These are phyloP conservation scores for Thereva nobilitata DNA, from an alignment of 2,888 invertebrate genomes.

Conservation along the genomic window DNA sequence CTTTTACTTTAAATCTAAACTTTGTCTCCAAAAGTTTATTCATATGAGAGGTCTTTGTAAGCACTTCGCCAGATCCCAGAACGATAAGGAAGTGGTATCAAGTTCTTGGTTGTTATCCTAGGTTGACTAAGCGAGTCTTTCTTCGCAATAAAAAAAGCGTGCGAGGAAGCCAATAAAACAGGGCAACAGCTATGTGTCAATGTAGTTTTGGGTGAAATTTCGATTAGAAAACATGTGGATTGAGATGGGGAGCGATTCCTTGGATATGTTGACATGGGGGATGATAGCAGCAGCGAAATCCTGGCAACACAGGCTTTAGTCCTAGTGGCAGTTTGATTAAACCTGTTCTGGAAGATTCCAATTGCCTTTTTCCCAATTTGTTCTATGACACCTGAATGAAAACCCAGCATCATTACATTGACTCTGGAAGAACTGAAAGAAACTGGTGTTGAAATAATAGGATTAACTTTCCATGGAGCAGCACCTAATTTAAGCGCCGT, in stretches of 20 bases:
- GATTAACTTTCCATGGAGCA: conserved; percentile 9
- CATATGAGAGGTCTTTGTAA: conserved; percentile 1
- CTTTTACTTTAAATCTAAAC: conserved; percentile 19
- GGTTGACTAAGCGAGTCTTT: conserved; percentile 2
- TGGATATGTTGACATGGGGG: not conserved
- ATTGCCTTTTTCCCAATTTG: conserved; percentile 9
- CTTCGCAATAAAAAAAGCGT: not conserved
- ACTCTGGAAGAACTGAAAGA: not conserved
- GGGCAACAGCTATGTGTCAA: conserved; percentile 6
- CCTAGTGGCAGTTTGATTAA: conserved; percentile 15
- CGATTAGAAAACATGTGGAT: conserved; percentile 8
- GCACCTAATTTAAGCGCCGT: not conserved
- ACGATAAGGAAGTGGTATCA: conserved; percentile 19
- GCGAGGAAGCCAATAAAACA: not conserved
- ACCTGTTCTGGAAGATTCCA: conserved; percentile 17
- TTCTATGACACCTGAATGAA: too few relatives aligned
- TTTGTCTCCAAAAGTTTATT: conserved; percentile 12
- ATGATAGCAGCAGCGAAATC: not conserved
- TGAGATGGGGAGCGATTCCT: conserved; percentile 8
- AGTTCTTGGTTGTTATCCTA: not conserved
- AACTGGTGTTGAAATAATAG: not conserved
- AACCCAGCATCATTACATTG: too few relatives aligned
- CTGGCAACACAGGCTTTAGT: conserved; percentile 12
- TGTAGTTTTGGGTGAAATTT: conserved; percentile 16
- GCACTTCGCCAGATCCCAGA: conserved; percentile 10